Evolutionary conservation across 2,797 vertebrate species (phyloP), one percentile per base, ranked within the genome.

Genomic region (Micromesistius poutassou): DNA sequence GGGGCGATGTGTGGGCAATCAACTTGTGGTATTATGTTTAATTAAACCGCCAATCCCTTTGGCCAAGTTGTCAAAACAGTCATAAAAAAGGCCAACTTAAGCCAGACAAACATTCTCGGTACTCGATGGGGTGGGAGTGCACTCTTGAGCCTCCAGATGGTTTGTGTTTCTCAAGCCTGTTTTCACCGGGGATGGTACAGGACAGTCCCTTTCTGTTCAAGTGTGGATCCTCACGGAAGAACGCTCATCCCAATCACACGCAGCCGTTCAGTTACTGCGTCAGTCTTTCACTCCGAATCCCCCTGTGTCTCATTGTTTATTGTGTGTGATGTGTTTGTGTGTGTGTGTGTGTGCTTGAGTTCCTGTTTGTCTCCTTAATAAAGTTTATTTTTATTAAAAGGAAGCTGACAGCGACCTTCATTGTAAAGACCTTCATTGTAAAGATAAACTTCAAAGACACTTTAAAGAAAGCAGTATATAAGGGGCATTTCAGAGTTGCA

Each of bases 11-110:
- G 14, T 22, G 55, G 55, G 28, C 68, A 93, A 91, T 93, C 93
- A 93, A 84, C 85, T 87, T 88, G 88, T 89, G 88, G 91, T 95
- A 94, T 95, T 94, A 94, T 95, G 91, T 95, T 95, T 94, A 94
- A 95, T 94, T 93, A 94, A 93, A 89, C 88, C 86, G 70, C 87
- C 88, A 89, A 94, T 94, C 92, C 91, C 84, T 90, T 28, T 88
- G 87, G 79, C 90, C 87, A 87, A 94, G 91, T 93, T 94, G 90
- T 92, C 91, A 91, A 94, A 94, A 95, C 93, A 94, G 85, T 84
- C 81, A 88, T 92, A 92, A 94, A 93, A 93, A 91, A 91, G 89
- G 88, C 83, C 76, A 79, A 79, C 88, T 92, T 68, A 94, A 94
- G 90, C 91, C 91, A 93, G 89, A 92, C 93, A 94, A 95, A 94